Conservation (phyloP, 2,888 invertebrate genomes). For the Drosophila hamatofila region DNA sequence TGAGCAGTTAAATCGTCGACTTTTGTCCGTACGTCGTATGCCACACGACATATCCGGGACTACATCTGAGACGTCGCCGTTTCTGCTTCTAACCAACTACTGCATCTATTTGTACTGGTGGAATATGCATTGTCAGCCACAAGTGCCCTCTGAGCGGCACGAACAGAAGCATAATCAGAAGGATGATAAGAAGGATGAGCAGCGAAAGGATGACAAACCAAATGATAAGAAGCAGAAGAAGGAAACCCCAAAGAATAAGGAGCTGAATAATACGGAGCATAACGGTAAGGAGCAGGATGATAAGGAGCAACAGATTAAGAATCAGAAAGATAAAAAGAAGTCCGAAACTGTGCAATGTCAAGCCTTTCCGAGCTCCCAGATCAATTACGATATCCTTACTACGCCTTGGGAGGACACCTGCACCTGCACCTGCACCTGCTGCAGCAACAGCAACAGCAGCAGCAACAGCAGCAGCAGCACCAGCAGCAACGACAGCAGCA, state of each 20-base stretch:
- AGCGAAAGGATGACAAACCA: no score
- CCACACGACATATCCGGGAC: fast-evolving
- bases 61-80: neutral
- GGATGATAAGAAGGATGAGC: no score
- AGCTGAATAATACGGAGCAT: no score
- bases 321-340: neutral
- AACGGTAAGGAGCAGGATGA: neutral
- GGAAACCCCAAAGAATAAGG: no score
- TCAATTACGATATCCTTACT: neutral
- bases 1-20: neutral
- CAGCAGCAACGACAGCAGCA: neutral
- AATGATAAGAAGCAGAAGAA: neutral
- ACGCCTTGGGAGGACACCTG: neutral
- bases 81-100: constrained; percentile 83
- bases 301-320: neutral
- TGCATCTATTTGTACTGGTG: constrained; percentile 84
- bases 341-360: neutral
- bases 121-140: neutral
- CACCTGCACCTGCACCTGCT: no score
- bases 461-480: no score
- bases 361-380: no score
- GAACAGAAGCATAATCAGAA: no score
- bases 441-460: no score
- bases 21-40: neutral
- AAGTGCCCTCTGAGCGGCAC: no score